phyloP scores from a whole-genome alignment of 1,140 invertebrate genomes.

The Harpegnathos saltator region DNA sequence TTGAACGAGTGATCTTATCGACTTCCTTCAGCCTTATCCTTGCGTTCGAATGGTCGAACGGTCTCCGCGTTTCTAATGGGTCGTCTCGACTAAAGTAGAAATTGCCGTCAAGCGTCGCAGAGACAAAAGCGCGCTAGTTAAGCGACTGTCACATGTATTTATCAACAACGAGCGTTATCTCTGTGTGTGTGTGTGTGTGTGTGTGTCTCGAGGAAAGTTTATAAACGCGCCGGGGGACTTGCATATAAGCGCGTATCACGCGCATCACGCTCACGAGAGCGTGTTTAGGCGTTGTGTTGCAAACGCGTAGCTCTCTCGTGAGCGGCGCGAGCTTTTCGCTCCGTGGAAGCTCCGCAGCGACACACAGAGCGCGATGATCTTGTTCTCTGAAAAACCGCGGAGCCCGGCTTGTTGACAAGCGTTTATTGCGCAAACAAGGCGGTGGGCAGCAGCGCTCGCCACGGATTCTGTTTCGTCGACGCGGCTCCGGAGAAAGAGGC shows the following conservation, averaged over 20 bases:
- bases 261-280: too few relatives aligned
- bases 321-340: background rate
- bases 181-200: too few relatives aligned
- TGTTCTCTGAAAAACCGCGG: background rate
- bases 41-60: background rate
- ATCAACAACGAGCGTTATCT: background rate
- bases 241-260: too few relatives aligned
- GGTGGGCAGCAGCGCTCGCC: constrained; percentile 26
- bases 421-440: constrained; percentile 31
- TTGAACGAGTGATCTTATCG: constrained; percentile 11
- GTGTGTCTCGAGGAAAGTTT: constrained; percentile 23
- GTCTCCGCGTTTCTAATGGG: background rate
- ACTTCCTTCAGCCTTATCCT: background rate
- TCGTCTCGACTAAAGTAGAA: background rate
- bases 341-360: constrained; percentile 5
- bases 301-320: background rate
- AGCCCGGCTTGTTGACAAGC: constrained; percentile 23
- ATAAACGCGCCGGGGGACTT: background rate
- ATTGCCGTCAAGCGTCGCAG: background rate
- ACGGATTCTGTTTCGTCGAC: constrained; percentile 3
- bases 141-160: background rate
- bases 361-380: constrained; percentile 6
- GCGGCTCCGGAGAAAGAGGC: constrained; percentile 12
- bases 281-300: background rate
- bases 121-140: background rate